Evolutionary conservation across 2,888 invertebrate genomes (phyloP), one percentile per base, ranked within the genome.

Genomic region (Leucoma salicis): DNA sequence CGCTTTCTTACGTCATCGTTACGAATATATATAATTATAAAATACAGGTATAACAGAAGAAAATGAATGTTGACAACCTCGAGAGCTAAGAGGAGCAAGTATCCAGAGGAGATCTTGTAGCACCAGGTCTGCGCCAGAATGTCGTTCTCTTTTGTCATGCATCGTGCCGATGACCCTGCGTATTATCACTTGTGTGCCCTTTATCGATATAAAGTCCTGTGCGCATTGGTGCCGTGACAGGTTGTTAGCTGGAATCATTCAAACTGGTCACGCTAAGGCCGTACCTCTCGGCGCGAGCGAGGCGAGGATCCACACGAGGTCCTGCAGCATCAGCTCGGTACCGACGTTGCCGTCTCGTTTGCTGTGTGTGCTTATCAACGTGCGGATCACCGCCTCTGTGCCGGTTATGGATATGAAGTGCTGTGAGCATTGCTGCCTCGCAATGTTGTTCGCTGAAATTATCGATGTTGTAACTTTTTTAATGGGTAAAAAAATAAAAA

Each of bases 281-380:
- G 57, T 82, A 91, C 91, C 91, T 90, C 80, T 87, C 25, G 90
- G 86, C 14, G 91, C 85, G 50, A 92, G 78, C 59, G 92, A 90
- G 69, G 91, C 91, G 55, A 92, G 76, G 63, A 92, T 89, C 91
- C 92, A 92, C 46, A 92, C 78, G 54, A 92, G 82, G 74, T 92
- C 92, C 61, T 91, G 91, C 58, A 91, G 69, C 62, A 92, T 81
- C 49, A 89, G 72, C 65, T 92, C 92, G 49, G 77, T 83, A 62
- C 82, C 74, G 33, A 90, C 82, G 57, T 82, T 83, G 46, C 86
- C 78, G 57, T 90, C 91, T 39, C 92, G 90, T 62, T 87, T 86
- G 66, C 80, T 76, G 63, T 92, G 91, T 40, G 86, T 83, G 43
- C 82, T 78, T 46, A 90, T 74, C 60, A 92, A 67, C 43, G 90